These are phyloP conservation scores for Cyphomyrmex costatus DNA, from an alignment of 1,140 invertebrate species.

Conservation along the genomic window DNA sequence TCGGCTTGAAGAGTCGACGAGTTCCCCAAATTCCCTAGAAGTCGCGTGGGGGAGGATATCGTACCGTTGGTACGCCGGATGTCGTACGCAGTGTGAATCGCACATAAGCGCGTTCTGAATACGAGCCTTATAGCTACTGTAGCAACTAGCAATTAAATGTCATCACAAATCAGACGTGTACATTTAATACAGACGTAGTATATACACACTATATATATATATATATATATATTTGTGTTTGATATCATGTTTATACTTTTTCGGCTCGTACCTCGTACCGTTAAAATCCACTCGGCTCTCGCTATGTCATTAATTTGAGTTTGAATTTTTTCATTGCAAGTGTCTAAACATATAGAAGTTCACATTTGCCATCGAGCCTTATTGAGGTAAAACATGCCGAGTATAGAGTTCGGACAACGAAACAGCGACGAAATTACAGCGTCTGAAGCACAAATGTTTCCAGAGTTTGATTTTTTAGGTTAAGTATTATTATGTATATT, in stretches of 20 bases:
- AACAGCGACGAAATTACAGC: slow-evolving; percentile 24
- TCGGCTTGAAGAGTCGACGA: no score
- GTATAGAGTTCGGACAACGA: slow-evolving; percentile 61
- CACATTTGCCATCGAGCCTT: background rate
- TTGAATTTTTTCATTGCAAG: background rate
- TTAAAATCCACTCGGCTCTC: no score
- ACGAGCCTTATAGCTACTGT: no score
- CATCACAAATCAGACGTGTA: no score
- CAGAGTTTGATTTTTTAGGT: slow-evolving; percentile 77
- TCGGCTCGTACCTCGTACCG: background rate
- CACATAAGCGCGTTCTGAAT: no score
- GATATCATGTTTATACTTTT: slow-evolving; percentile 7
- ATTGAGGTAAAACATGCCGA: background rate
- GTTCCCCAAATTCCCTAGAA: no score
- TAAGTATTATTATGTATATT: slow-evolving; percentile 36
- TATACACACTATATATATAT: background rate
- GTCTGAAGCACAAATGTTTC: slow-evolving; percentile 76
- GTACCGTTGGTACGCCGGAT: no score
- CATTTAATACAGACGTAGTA: no score
- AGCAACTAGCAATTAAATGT: no score
- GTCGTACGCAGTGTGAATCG: no score
- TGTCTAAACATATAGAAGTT: background rate
- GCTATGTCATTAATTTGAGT: background rate
- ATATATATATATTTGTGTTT: background rate
- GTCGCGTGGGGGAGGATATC: no score